A percentile compares a stretch with the other conserved stretches of the same genome.
Evolutionary conservation across 2,797 vertebrate genomes (phyloP).

Genomic region (Sebastes dallii): DNA sequence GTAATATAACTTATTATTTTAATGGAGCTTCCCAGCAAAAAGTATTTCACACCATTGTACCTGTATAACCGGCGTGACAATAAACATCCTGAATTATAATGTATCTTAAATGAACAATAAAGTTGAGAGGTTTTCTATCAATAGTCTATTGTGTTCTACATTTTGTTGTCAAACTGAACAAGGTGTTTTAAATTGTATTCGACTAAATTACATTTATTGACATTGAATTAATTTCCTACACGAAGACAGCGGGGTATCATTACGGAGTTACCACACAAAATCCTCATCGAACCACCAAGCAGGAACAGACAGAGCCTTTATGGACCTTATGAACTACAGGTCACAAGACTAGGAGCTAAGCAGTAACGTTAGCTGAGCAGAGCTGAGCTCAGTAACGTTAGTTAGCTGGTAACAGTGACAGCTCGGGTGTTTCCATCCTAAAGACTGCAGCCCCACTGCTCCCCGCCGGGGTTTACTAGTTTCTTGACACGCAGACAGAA

Average conservation of each 20-base stretch:
- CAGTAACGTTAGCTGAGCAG: not conserved
- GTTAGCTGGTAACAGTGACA: not conserved
- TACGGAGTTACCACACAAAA: not conserved
- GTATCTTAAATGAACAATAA: not conserved
- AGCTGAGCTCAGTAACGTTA: not conserved
- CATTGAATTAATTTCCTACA: not conserved
- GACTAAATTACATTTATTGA: not conserved
- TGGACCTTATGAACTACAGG: not conserved
- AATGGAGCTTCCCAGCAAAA: no score
- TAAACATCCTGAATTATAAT: no score
- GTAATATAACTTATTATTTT: no score
- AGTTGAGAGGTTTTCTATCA: not conserved
- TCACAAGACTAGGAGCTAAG: conserved; percentile 38
- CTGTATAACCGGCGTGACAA: no score
- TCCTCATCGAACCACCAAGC: not conserved
- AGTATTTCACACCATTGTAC: no score
- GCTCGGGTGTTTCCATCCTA: not conserved
- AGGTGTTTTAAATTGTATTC: not conserved
- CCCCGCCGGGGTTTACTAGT: fast-evolving
- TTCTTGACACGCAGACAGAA: no score
- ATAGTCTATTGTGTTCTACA: not conserved
- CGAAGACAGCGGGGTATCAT: not conserved
- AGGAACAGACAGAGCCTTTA: not conserved
- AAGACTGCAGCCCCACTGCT: not conserved
- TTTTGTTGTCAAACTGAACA: fast-evolving